These are phyloP conservation scores for Umimayanthus chanpuru DNA, from an alignment of 92 coral and sea anemone genomes.

Conservation along the genomic window DNA sequence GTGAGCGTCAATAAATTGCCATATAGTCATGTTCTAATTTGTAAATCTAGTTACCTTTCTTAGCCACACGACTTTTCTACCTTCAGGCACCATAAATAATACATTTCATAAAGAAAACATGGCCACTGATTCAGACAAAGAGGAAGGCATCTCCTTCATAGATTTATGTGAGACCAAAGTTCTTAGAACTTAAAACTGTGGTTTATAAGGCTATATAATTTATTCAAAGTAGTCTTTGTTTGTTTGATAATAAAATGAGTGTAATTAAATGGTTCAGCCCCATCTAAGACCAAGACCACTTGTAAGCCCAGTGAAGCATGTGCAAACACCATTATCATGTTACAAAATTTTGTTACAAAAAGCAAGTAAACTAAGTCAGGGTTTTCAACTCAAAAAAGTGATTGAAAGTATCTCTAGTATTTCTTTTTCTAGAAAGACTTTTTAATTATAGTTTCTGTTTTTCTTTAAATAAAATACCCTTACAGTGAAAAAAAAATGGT, in stretches of 20 bases:
- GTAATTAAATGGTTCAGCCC: constrained; percentile 11
- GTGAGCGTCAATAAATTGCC: constrained; percentile 49
- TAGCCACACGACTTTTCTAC: constrained; percentile 1
- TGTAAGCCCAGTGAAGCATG: not conserved
- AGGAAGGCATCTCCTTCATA: not conserved
- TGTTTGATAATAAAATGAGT: not conserved
- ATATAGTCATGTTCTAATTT: not conserved
- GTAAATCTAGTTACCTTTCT: not conserved
- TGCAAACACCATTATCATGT: not conserved
- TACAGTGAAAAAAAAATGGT: no score
- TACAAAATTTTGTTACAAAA: constrained; percentile 12
- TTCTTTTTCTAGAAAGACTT: no score
- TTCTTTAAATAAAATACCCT: no score
- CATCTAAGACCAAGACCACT: not conserved
- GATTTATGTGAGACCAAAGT: not conserved
- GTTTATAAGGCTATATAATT: not conserved
- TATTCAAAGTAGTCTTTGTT: not conserved
- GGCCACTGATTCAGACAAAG: constrained; percentile 13
- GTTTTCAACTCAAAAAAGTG: no score
- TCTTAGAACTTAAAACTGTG: not conserved
- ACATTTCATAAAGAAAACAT: constrained; percentile 2
- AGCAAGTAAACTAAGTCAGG: not conserved
- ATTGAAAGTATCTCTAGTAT: no score
- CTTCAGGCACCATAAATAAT: constrained; percentile 22
- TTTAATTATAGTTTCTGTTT: not conserved